These are phyloP conservation scores for Drosophila bocqueti DNA, from an alignment of 1,140 invertebrate genomes.

Conservation along the genomic window DNA sequence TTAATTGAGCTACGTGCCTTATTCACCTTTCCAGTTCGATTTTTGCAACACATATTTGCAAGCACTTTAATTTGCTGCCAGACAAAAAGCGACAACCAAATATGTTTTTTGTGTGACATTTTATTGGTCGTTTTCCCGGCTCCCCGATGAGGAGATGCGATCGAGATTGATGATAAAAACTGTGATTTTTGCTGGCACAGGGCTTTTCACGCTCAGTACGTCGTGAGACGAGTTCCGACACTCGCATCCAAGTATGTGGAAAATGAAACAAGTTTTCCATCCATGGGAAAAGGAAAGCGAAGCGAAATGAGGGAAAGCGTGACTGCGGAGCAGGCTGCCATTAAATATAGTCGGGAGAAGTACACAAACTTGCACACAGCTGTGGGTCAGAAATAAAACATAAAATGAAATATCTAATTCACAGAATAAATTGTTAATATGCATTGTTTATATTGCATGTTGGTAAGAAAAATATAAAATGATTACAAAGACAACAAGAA, in stretches of 20 bases:
- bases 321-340: slow-evolving; percentile 52
- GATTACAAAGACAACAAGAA: background rate
- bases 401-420: background rate
- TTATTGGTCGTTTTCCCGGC: background rate
- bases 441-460: background rate
- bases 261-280: slow-evolving; percentile 60
- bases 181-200: slow-evolving; percentile 21
- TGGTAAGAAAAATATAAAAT: background rate
- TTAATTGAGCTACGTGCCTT: slow-evolving; percentile 69
- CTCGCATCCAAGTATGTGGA: slow-evolving; percentile 58
- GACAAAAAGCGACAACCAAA: slow-evolving; percentile 48
- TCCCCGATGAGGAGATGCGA: background rate
- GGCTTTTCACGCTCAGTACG: slow-evolving; percentile 68
- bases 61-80: slow-evolving; percentile 65
- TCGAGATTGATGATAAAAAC: slow-evolving; percentile 38
- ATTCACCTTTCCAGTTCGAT: slow-evolving; percentile 15
- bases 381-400: background rate
- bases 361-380: slow-evolving; percentile 25
- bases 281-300: background rate
- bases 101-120: slow-evolving; percentile 22
- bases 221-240: slow-evolving; percentile 72
- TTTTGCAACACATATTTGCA: slow-evolving; percentile 64
- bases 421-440: fast-evolving
- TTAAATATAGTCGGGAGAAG: slow-evolving; percentile 14
- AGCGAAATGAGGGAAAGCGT: background rate